phyloP scores from a whole-genome alignment of 2,888 invertebrate species.

The Caenorhabditis virilis region DNA sequence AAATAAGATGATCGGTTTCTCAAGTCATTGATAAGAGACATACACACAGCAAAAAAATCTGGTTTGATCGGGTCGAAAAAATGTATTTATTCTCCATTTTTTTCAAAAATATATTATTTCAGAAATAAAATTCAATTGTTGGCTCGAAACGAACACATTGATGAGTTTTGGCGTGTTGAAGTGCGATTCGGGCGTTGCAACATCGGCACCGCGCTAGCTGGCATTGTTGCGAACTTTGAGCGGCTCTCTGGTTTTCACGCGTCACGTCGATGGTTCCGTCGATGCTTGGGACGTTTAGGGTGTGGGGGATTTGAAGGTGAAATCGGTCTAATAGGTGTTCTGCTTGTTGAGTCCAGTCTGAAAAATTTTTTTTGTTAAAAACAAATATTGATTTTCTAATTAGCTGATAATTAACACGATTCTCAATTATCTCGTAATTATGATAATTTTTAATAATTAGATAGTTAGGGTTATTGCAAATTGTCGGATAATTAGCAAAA shows the following conservation, averaged over 20 bases:
- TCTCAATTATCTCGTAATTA: too few relatives aligned
- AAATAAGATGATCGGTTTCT: background rate
- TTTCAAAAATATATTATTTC: background rate
- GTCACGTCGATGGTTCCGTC: constrained; percentile 34
- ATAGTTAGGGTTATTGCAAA: too few relatives aligned
- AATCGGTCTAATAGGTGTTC: constrained; percentile 6
- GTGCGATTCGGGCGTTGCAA: constrained; percentile 25
- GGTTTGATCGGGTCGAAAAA: background rate
- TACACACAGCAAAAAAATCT: background rate
- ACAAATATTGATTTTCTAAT: too few relatives aligned
- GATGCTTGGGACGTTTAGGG: constrained; percentile 17
- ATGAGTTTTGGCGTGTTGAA: constrained; percentile 21
- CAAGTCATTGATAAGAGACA: background rate
- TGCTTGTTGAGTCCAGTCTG: constrained; percentile 15
- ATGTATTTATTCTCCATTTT: background rate
- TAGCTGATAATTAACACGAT: too few relatives aligned
- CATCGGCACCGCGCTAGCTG: constrained; percentile 27
- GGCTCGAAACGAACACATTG: constrained; percentile 34
- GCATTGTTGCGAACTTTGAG: constrained; percentile 19
- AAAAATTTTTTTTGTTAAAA: too few relatives aligned
- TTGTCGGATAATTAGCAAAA: too few relatives aligned
- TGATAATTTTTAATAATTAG: too few relatives aligned
- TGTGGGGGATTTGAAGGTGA: constrained; percentile 20
- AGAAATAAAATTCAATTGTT: constrained; percentile 33
- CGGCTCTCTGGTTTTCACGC: constrained; percentile 26